Evolutionary conservation across 2,797 vertebrate species (phyloP).

Genomic region (Sebastes reedi): DNA sequence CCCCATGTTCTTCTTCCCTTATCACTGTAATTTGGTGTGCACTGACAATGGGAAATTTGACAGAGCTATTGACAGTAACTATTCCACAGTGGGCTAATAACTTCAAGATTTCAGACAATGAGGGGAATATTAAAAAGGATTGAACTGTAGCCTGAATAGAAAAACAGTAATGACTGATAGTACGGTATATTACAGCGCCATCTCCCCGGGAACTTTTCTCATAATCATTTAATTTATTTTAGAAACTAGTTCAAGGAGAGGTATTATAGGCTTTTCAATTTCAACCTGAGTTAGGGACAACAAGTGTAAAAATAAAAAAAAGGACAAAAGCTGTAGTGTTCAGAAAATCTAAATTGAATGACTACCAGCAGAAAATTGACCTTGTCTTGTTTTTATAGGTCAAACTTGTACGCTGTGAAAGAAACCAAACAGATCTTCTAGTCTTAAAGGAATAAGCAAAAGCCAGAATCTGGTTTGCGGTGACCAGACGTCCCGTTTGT

Average conservation of each 20-base stretch:
- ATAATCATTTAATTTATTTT: neutral
- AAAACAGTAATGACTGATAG: slow-evolving; percentile 26
- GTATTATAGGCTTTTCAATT: neutral
- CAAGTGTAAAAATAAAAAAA: neutral
- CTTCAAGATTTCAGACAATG: slow-evolving; percentile 56
- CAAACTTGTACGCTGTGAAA: neutral
- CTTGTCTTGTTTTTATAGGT: neutral
- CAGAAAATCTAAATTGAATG: neutral
- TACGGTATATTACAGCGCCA: neutral
- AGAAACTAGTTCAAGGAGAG: neutral
- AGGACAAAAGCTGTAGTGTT: neutral
- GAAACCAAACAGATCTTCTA: neutral
- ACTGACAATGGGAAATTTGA: slow-evolving; percentile 62
- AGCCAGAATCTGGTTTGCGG: neutral
- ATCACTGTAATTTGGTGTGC: slow-evolving; percentile 61
- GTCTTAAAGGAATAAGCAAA: neutral
- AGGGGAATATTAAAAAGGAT: slow-evolving; percentile 48
- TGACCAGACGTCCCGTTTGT: neutral
- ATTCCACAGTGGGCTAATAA: slow-evolving; percentile 55
- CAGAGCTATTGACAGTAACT: slow-evolving; percentile 53
- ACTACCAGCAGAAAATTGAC: neutral
- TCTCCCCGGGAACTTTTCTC: slow-evolving; percentile 10
- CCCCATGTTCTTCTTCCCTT: slow-evolving; percentile 30
- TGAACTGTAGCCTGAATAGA: neutral
- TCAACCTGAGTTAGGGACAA: neutral